Evolutionary conservation across 2,113 vertebrate genomes (phyloP), one percentile per base, ranked within the genome.

Genomic region (Pangasianodon gigas): DNA sequence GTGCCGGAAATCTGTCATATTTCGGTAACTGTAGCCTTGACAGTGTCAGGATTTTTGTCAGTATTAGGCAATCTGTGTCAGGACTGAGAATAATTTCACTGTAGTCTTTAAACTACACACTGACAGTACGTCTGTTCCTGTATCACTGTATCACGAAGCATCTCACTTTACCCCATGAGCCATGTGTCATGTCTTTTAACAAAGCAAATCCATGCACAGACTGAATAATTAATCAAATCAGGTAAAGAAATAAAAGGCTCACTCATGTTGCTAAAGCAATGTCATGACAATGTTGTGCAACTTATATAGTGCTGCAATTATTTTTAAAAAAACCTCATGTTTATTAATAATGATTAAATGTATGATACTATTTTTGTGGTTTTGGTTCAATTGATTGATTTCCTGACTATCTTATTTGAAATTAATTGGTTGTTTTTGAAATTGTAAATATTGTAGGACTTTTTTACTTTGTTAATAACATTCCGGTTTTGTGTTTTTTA

Each of bases 391-490:
- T 56, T 86, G 80, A 82, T 91, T 62, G 56, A 67, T 91, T 90
- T 89, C 80, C 75, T 81, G 83, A 60, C 32, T 58, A 93, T 93
- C 88, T 91, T 90, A 91, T 91, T 89, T 90, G n/a, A 85, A 88
- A 48, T 89, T 93, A 80, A 86, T 93, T 93, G 92, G 48, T 92
- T 91, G 24, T 81, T 92, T 92, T 93, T 91, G 37, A 85, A 88
- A 93, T 90, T 90, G 90, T 94, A 93, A 74, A 82, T 88, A 91
- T 83, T 93, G 92, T 92, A 60, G 90, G 85, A 90, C 88, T 93
- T 86, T 92, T 90, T 87, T 92, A 89, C 82, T 93, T 92, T 94
- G 92, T 94, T 94, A 93, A 93, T 95, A 95, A 96, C 96, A 96
- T 96, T 96, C 96, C 95, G 90, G 89, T 93, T 60, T 92, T 94